A percentile compares a stretch with the other conserved stretches of the same genome.
Conservation (phyloP, 30 jellyfish, hydroid and myxozoan species). For the Haliclystus octoradiatus region DNA sequence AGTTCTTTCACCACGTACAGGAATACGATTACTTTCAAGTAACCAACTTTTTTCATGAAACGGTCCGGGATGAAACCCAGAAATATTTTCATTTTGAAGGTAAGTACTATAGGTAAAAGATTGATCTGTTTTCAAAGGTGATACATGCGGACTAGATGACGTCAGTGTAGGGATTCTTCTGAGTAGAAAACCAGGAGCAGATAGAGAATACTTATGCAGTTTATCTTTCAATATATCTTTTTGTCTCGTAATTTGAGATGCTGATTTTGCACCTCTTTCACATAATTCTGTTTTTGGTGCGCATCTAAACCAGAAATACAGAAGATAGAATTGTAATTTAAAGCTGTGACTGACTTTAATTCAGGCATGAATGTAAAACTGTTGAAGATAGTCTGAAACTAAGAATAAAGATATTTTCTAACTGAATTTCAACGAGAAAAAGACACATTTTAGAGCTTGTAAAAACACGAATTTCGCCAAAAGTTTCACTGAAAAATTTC, state of each 20-base stretch:
- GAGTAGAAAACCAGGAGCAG: slow-evolving; percentile 54
- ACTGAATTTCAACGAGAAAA: too few species aligned
- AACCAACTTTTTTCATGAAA: slow-evolving; percentile 51
- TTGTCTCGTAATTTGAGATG: slow-evolving; percentile 51
- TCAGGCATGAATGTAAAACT: too few species aligned
- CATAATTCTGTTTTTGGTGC: slow-evolving; percentile 48
- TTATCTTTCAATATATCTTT: slow-evolving; percentile 50
- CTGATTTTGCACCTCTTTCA: slow-evolving; percentile 45
- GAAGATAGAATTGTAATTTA: background rate
- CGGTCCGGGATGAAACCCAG: slow-evolving; percentile 62
- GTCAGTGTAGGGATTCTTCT: slow-evolving; percentile 36
- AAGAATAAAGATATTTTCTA: too few species aligned
- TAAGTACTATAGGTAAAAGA: background rate
- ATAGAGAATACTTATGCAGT: slow-evolving; percentile 45
- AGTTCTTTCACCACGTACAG: too few species aligned
- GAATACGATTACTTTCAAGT: slow-evolving; percentile 45
- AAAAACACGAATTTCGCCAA: too few species aligned
- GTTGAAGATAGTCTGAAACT: too few species aligned
- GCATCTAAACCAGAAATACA: slow-evolving; percentile 29
- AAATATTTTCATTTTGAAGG: slow-evolving; percentile 4
- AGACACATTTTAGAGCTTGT: too few species aligned
- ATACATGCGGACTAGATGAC: slow-evolving; percentile 6
- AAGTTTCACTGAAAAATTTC: too few species aligned
- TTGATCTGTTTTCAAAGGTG: slow-evolving; percentile 11
- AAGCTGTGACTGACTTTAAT: too few species aligned